Evolutionary conservation across 2,113 vertebrate genomes (phyloP).

Genomic region (Tor tambroides): DNA sequence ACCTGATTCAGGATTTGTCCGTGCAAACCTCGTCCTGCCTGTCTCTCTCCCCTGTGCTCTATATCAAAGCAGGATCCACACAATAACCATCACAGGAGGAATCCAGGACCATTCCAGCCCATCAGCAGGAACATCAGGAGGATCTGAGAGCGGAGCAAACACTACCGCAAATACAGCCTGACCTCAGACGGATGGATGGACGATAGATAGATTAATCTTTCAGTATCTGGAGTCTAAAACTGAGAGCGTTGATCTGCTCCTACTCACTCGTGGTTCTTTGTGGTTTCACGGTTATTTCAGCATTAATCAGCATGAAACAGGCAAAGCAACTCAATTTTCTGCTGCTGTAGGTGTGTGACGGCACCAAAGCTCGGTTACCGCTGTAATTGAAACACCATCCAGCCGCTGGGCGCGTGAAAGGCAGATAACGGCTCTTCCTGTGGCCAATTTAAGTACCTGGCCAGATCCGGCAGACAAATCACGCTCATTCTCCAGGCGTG

Average conservation of each 20-base stretch:
- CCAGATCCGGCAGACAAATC: constrained; percentile 99
- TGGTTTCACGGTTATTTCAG: constrained; percentile 94
- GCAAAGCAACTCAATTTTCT: constrained; percentile 99
- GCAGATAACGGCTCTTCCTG: constrained; percentile 99
- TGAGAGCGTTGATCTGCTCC: neutral
- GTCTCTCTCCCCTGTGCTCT: constrained; percentile 60
- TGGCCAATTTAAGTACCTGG: constrained; percentile 99
- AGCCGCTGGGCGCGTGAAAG: constrained; percentile 99
- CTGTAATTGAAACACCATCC: constrained; percentile 99
- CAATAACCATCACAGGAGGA: constrained; percentile 75
- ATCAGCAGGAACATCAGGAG: constrained; percentile 70
- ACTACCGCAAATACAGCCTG: neutral
- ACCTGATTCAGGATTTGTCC: constrained; percentile 78
- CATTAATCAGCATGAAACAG: constrained; percentile 99
- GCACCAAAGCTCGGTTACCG: constrained; percentile 94
- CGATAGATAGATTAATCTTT: neutral
- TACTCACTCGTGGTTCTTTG: constrained; percentile 74
- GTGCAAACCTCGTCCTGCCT: constrained; percentile 56
- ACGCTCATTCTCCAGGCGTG: constrained; percentile 99
- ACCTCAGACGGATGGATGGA: neutral
- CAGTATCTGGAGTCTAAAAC: neutral
- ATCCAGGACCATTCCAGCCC: constrained; percentile 62
- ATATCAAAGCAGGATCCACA: constrained; percentile 77
- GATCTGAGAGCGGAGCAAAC: neutral
- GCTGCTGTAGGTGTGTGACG: constrained; percentile 97